phyloP scores from a whole-genome alignment of 2,113 vertebrate species.

The Nipponia nippon region DNA sequence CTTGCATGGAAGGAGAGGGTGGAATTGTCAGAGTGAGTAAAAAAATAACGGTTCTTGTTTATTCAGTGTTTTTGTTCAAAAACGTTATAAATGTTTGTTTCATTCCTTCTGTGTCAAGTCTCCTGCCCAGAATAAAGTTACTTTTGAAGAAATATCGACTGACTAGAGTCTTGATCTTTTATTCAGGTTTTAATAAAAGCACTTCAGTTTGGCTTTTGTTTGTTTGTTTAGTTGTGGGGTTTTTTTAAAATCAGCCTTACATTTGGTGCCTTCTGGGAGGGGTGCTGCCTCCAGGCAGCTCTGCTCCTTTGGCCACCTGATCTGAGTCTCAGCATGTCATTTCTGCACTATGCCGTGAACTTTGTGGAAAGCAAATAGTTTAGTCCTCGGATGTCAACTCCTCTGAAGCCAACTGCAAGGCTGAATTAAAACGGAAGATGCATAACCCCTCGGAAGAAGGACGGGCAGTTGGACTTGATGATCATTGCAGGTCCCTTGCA shows the following conservation, averaged over 20 bases:
- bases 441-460: fast-evolving
- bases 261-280: neutral
- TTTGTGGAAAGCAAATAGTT: fast-evolving
- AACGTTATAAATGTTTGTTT: neutral
- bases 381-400: neutral
- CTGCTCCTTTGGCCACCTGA: fast-evolving
- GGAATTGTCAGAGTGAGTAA: neutral
- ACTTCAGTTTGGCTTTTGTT: neutral
- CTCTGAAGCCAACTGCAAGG: neutral
- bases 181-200: neutral
- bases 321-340: neutral
- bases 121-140: conserved; percentile 68
- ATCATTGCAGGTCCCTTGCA: neutral
- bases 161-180: neutral
- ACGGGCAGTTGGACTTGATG: neutral
- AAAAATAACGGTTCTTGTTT: neutral
- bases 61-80: neutral
- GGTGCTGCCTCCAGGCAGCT: neutral
- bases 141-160: conserved; percentile 6
- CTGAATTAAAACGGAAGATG: neutral
- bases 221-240: neutral
- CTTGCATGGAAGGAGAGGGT: neutral
- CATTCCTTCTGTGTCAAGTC: conserved; percentile 26
- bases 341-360: fast-evolving
- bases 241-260: neutral